phyloP scores from a whole-genome alignment of 2,888 invertebrate species.

The Pterobdella sp. region DNA sequence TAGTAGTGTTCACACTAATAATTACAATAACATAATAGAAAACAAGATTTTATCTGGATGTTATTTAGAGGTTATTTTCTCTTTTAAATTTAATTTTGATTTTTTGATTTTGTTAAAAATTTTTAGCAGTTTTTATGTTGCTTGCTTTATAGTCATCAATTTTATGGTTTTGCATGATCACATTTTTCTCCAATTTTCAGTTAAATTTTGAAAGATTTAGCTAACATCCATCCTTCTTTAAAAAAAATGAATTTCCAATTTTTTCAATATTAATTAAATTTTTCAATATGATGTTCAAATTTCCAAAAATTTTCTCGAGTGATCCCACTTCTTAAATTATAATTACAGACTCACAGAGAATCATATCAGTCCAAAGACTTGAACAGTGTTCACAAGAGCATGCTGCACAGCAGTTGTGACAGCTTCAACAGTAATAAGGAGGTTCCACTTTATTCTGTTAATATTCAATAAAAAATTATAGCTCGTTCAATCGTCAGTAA shows the following conservation, averaged over 20 bases:
- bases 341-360: not conserved
- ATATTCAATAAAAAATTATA: not conserved
- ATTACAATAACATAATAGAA: constrained; percentile 10
- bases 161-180: no score
- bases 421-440: constrained; percentile 10
- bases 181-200: no score
- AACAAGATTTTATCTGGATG: not conserved
- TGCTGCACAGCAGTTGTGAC: not conserved
- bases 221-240: no score
- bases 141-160: no score
- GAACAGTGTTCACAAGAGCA: not conserved
- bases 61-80: not conserved
- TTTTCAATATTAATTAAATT: no score
- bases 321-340: no score
- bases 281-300: no score
- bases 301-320: no score
- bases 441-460: not conserved
- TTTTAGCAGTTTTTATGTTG: not conserved
- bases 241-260: no score
- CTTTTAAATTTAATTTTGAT: not conserved
- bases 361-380: not conserved
- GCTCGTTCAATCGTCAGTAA: no score
- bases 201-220: no score
- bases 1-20: not conserved
- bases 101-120: not conserved